Conservation (phyloP, 2,797 vertebrate species). For the Protosalanx chinensis region DNA sequence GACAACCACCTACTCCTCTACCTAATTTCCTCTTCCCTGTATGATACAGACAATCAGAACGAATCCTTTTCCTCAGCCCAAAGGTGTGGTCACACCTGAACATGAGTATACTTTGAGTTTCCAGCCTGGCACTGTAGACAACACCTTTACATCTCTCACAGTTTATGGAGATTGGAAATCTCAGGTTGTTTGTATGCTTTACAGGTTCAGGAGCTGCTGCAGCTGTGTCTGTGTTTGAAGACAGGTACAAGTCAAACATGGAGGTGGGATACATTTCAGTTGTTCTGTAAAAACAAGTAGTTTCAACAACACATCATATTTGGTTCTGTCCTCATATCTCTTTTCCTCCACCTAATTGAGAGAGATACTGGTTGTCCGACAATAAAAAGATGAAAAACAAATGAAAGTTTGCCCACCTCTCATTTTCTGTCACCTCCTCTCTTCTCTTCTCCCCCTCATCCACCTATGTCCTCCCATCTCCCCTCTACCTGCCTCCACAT, state of each 20-base stretch:
- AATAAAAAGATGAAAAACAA: too few relatives aligned
- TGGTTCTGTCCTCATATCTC: background rate
- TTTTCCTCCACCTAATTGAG: too few relatives aligned
- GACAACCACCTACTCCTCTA: background rate
- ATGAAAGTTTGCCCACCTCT: background rate
- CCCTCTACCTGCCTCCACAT: background rate
- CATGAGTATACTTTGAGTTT: too few relatives aligned
- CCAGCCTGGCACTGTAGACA: too few relatives aligned
- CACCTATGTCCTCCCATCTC: background rate
- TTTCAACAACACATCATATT: background rate
- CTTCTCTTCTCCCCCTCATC: background rate
- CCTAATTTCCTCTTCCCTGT: background rate
- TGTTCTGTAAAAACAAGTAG: background rate
- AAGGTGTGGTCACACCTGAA: too few relatives aligned
- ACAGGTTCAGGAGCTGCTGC: slow-evolving; percentile 80
- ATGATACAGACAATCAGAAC: slow-evolving; percentile 61
- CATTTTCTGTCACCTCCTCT: background rate
- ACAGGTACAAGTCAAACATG: slow-evolving; percentile 82
- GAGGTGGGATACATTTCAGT: slow-evolving; percentile 63
- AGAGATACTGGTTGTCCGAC: too few relatives aligned
- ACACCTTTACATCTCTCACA: too few relatives aligned
- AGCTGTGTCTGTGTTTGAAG: slow-evolving; percentile 82
- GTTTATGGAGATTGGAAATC: too few relatives aligned
- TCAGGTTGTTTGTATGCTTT: slow-evolving; percentile 2
- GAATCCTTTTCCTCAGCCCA: background rate